Evolutionary conservation across 2,113 vertebrate species (phyloP).

Genomic region (Heteronetta atricapilla): DNA sequence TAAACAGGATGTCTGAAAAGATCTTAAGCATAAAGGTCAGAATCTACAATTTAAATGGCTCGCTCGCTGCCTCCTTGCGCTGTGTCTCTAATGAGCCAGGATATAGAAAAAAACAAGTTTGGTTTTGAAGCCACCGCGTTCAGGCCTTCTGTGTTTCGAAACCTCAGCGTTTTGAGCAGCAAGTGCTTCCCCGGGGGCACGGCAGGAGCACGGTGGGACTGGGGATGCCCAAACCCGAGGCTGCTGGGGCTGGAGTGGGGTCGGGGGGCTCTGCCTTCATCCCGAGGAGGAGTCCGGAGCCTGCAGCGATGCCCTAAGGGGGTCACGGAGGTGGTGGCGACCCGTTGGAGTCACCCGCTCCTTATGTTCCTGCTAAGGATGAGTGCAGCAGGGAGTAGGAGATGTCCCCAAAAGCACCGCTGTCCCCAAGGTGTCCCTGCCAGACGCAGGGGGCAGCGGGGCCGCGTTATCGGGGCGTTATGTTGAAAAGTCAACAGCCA

Average conservation of each 20-base stretch:
- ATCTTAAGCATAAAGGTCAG: constrained; percentile 68
- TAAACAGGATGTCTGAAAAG: constrained; percentile 51
- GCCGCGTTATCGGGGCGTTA: not conserved
- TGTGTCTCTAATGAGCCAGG: not conserved
- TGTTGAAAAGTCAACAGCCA: not conserved
- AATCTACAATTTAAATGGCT: constrained; percentile 67
- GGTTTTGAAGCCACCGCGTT: not conserved
- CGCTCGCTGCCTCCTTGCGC: not conserved
- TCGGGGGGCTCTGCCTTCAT: not conserved
- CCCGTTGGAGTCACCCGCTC: not conserved
- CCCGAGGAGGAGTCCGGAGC: not conserved
- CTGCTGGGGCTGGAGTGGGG: not conserved
- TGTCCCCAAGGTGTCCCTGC: rapidly evolving
- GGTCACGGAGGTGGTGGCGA: not conserved
- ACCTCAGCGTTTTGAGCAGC: not conserved
- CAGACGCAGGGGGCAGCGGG: not conserved
- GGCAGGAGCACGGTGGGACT: not conserved
- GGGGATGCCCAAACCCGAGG: not conserved
- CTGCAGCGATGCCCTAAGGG: not conserved
- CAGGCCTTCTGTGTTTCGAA: not conserved
- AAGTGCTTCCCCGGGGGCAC: not conserved
- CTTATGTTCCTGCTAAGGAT: not conserved
- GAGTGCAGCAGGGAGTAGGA: not conserved
- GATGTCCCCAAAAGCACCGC: rapidly evolving
- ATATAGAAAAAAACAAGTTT: not conserved